Conservation (phyloP, 2,888 invertebrate species). For the Hanleya hanleyi region DNA sequence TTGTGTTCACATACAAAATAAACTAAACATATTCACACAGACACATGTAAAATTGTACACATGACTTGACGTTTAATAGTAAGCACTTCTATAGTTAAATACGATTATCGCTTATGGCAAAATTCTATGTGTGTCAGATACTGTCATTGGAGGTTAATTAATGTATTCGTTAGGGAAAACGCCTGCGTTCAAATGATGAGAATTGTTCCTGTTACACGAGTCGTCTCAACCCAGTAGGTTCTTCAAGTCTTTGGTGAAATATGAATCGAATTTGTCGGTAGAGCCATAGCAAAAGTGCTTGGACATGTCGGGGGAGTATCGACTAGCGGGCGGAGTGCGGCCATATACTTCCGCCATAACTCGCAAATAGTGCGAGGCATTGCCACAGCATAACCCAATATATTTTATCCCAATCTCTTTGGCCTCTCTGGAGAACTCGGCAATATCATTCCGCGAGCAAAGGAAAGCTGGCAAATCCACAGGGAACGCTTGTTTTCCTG, state of each 20-base stretch:
- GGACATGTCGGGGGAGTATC: slow-evolving; percentile 35
- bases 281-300: slow-evolving; percentile 27
- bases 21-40: no score
- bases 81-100: no score
- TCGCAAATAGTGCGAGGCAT: slow-evolving; percentile 37
- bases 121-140: no score
- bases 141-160: no score
- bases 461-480: slow-evolving; percentile 44
- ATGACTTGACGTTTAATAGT: no score
- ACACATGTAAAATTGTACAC: no score
- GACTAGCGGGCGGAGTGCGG: slow-evolving; percentile 31
- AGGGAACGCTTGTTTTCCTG: slow-evolving; percentile 56
- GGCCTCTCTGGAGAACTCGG: slow-evolving; percentile 35
- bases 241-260: not conserved
- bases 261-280: not conserved
- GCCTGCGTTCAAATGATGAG: no score
- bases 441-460: slow-evolving; percentile 38
- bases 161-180: no score
- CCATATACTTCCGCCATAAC: slow-evolving; percentile 43
- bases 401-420: slow-evolving; percentile 42
- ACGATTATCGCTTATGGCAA: no score
- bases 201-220: no score
- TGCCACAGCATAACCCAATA: slow-evolving; percentile 51
- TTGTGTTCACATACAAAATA: no score
- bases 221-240: not conserved